Base-by-base conservation (phyloP, 1,140 invertebrate genomes). In the Nasonia longicornis region DNA sequence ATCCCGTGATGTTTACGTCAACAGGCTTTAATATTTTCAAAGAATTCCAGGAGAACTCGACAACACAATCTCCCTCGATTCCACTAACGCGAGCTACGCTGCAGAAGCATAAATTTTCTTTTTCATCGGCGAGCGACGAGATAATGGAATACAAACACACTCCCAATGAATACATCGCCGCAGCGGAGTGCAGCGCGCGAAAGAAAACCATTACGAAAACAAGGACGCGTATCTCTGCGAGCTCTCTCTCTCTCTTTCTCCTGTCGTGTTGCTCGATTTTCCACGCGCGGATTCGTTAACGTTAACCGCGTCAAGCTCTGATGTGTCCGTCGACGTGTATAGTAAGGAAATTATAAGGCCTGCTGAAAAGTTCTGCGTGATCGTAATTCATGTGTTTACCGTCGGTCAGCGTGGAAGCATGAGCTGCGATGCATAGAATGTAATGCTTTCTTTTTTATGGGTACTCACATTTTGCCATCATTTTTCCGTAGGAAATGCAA, bases 321-420 rank as follows among this genome's bases (percentile, higher is more conserved):
- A 20, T 52, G 12, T 52, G 12, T 52, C 48, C 16, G 12, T 52
- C 48, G 1, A 52, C 67, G 11, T 70, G 67, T 29, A 26, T 26
- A 29, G 3, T 31, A 52, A 58, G 45, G 45, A 74, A 74, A 72
- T n/a, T 72, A 72, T 4, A 42, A n/a, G 70, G 16, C 11, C 38
- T 22, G 2, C 38, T 20, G 42, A 11, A 63, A 74, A 35, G 1
- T 20, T 26, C 1, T 7, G 12, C 35, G 35, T 42, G 10, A 26
- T 76, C 64, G 35, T 69, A 69, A 77, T 70, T 77, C 76, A 77
- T 45, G 66, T 42, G 45, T 66, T 76, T 77, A 76, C 63, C 63
- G 58, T 63, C 42, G 12, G 48, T 52, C 48, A 52, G 12, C 16
- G 16, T 52, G 2, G 11, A 52, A 0, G 14, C 12, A 3, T 16